Percentiles rank a stretch among this genome's conserved stretches.
These are phyloP conservation scores for Probaryconus sp. DNA, from an alignment of 1,140 invertebrate species.

Conservation along the genomic window DNA sequence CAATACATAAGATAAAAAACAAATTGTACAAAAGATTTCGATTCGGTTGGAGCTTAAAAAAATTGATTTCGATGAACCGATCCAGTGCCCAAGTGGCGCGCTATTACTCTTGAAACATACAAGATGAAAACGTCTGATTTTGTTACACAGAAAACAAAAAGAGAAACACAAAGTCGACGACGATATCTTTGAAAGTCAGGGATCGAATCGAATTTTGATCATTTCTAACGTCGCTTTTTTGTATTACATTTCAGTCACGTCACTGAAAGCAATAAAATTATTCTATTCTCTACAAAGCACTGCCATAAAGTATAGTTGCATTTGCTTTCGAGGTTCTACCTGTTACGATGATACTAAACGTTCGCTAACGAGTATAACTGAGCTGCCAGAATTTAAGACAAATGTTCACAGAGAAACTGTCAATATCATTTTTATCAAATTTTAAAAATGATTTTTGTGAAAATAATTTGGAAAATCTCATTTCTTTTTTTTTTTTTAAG, in stretches of 20 bases:
- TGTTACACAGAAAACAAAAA: conserved; percentile 13
- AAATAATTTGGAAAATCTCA: too few relatives aligned
- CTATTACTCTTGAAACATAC: conserved; percentile 44
- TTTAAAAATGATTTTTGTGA: too few relatives aligned
- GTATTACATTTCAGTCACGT: conserved; percentile 56
- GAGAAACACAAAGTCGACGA: conserved; percentile 9
- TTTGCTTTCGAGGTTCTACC: conserved; percentile 62
- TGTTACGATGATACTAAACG: conserved; percentile 12
- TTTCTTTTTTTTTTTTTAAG: too few relatives aligned
- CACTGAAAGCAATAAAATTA: conserved; percentile 72
- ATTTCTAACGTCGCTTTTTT: conserved; percentile 32
- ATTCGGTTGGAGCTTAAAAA: too few relatives aligned
- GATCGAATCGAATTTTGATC: conserved; percentile 25
- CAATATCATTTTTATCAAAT: too few relatives aligned
- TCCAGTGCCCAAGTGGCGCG: conserved; percentile 28
- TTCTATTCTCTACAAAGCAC: conserved; percentile 73
- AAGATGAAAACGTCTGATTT: conserved; percentile 31
- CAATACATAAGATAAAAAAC: too few relatives aligned
- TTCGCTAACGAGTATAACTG: conserved; percentile 19
- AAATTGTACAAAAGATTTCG: too few relatives aligned
- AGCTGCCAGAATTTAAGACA: conserved; percentile 13
- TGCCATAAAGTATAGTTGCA: conserved; percentile 70
- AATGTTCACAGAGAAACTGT: conserved; percentile 23
- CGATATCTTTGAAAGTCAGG: conserved; percentile 10
- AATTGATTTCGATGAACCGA: conserved; percentile 43